Evolutionary conservation across 1,140 invertebrate genomes (phyloP).

Genomic region (Aricia agestis): DNA sequence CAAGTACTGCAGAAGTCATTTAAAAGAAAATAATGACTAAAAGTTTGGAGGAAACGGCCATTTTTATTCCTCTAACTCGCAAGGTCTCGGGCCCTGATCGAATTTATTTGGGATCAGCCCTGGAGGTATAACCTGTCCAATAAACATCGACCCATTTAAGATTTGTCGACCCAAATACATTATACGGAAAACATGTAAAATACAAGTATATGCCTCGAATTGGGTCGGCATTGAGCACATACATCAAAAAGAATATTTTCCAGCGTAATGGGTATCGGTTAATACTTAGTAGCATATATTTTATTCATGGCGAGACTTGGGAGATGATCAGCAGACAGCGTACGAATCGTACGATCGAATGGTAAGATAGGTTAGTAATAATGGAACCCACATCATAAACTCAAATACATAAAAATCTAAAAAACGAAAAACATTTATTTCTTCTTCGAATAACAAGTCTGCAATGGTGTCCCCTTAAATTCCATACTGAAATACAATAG

Average conservation of each 20-base stretch:
- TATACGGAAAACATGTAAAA: not conserved
- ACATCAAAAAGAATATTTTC: not conserved
- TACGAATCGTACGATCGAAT: too few species aligned
- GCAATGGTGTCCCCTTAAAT: not conserved
- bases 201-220: not conserved
- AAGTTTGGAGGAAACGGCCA: not conserved
- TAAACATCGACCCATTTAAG: not conserved
- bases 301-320: not conserved
- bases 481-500: not conserved
- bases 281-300: not conserved
- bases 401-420: too few species aligned
- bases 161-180: slow-evolving; percentile 2
- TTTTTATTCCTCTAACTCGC: slow-evolving; percentile 4
- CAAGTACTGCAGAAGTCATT: not conserved
- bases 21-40: not conserved
- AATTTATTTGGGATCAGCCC: not conserved
- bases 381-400: too few species aligned
- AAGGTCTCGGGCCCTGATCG: not conserved
- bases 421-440: too few species aligned
- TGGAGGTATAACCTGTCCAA: not conserved
- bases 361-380: too few species aligned
- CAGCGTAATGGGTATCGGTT: not conserved
- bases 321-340: too few species aligned
- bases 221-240: not conserved
- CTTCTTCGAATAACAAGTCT: not conserved